These are phyloP conservation scores for Mythimna vitellina DNA, from an alignment of 2,888 invertebrate species.

Conservation along the genomic window DNA sequence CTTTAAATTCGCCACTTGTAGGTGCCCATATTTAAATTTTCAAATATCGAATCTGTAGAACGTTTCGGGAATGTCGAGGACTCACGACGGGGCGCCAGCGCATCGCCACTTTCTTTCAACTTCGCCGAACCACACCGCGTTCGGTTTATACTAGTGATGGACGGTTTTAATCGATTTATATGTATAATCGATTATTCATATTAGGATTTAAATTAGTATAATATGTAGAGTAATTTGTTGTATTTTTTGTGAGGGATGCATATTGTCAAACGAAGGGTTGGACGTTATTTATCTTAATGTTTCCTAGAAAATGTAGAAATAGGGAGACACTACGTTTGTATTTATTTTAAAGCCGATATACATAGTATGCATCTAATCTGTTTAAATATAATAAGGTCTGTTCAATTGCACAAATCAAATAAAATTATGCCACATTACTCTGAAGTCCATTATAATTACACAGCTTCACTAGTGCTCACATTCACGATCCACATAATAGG, in stretches of 20 bases:
- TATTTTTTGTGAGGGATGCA: constrained; percentile 41
- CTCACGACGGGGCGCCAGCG: constrained; percentile 81
- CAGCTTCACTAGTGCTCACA: constrained; percentile 13
- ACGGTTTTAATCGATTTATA: constrained; percentile 69
- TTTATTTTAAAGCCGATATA: background rate
- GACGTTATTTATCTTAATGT: constrained; percentile 42
- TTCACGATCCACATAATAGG: constrained; percentile 42
- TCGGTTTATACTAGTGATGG: constrained; percentile 67
- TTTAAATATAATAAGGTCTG: background rate
- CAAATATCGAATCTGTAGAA: constrained; percentile 72
- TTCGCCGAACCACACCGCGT: constrained; percentile 76
- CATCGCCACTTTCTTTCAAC: constrained; percentile 84
- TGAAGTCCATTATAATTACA: constrained; percentile 39
- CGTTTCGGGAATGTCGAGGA: constrained; percentile 78
- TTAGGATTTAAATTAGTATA: constrained; percentile 58
- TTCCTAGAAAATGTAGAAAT: constrained; percentile 25
- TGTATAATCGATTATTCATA: constrained; percentile 64
- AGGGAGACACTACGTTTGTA: background rate
- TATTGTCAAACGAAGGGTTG: constrained; percentile 38
- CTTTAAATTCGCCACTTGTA: constrained; percentile 69
- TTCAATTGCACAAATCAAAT: constrained; percentile 1
- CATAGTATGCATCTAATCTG: background rate
- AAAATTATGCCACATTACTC: background rate
- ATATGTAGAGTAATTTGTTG: constrained; percentile 50
- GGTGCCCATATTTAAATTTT: constrained; percentile 69